These are phyloP conservation scores for Drosophila tanythrix DNA, from an alignment of 2,888 invertebrate species.

Conservation along the genomic window DNA sequence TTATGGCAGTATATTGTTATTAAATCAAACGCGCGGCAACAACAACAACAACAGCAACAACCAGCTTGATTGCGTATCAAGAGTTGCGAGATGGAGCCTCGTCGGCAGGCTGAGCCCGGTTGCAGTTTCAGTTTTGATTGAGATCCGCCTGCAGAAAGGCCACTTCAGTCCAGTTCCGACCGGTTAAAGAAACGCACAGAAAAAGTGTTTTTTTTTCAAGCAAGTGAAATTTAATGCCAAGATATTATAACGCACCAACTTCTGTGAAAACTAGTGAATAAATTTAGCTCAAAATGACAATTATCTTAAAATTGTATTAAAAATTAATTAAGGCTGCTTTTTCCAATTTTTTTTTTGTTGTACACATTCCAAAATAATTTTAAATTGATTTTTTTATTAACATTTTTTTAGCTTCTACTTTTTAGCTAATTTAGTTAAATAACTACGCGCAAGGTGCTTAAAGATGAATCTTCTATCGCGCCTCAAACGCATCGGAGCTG, in stretches of 20 bases:
- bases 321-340: neutral
- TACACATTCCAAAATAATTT: neutral
- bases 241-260: neutral
- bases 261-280: neutral
- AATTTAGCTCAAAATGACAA: neutral
- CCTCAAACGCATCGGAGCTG: slow-evolving; percentile 50
- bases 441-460: neutral
- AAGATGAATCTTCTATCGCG: slow-evolving; percentile 66
- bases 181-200: slow-evolving; percentile 3
- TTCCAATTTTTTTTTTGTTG: neutral
- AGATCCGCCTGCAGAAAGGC: slow-evolving; percentile 42
- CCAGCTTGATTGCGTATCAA: slow-evolving; percentile 24
- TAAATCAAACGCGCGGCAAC: slow-evolving; percentile 60
- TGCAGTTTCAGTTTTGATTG: slow-evolving; percentile 53
- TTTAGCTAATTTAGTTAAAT: neutral
- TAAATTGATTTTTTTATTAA: neutral
- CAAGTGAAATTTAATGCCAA: slow-evolving; percentile 2
- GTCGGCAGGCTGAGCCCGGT: slow-evolving; percentile 7
- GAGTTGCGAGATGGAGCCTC: slow-evolving; percentile 20
- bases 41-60: slow-evolving; percentile 23
- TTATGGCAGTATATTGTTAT: slow-evolving; percentile 55
- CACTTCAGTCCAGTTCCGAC: slow-evolving; percentile 1
- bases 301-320: neutral
- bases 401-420: too few species aligned
- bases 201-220: neutral